Evolutionary conservation across 2,797 vertebrate genomes (phyloP), one percentile per base, ranked within the genome.

Genomic region (Phrynocephalus guinanensis): DNA sequence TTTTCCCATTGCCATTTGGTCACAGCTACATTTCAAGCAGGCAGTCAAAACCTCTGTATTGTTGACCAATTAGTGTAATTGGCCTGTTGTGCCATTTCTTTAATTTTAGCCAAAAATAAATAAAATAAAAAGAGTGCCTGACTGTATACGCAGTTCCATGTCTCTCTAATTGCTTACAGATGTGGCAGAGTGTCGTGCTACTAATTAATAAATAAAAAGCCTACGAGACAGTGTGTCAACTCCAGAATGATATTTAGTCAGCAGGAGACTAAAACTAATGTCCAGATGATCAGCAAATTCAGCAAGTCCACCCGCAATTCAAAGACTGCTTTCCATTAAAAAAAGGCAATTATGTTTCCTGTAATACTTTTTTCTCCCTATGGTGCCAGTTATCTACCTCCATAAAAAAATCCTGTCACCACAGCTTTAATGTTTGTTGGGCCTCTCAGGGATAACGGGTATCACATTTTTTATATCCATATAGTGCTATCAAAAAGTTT

Each of bases 401-500:
- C 87, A 81, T 18, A 38, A 90, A 88, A 87, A 90, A 83, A 11
- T 60, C n/a, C 8, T 82, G 67, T 3, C 38, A n/a, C 18, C 2
- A 24, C 6, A 9, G 24, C 11, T 1, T 0, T 78, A 91, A 87
- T 0, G 0, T 79, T 63, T 89, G 33, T 89, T 89, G 76, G n/a
- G 90, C 5, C 44, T 88, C 28, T 88, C 70, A 78, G 85, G 85
- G 6, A 52, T 68, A 91, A 83, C 83, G 8, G 83, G 67, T 92
- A 38, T 44, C 6, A 7, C 1, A 0, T 70, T 90, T 90, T 22
- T 63, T 84, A 2, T 63, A 87, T 84, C 73, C n/a, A 20, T 85
- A 73, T 83, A 76, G 4, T 63, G 2, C 24, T 90, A 79, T 38
- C 79, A 50, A 84, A 86, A 70, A 79, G 63, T 71, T 88, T 91